phyloP scores from a whole-genome alignment of 1,140 invertebrate genomes.

The Drosophila ercepeae region DNA sequence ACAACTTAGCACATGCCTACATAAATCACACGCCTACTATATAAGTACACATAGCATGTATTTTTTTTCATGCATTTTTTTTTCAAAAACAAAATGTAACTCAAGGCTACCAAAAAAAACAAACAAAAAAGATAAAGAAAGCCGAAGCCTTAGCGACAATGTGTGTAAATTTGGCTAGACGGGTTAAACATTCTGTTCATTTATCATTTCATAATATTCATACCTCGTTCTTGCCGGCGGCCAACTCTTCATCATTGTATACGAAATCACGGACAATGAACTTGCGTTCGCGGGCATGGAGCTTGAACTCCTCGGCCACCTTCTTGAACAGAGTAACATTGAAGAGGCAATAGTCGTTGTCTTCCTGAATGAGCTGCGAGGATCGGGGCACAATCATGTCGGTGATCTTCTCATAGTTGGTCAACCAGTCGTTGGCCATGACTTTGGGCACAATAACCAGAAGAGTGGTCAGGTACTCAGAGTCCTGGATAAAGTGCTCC shows the following conservation, averaged over 20 bases:
- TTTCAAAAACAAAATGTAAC: conserved; percentile 48
- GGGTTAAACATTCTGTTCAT: conserved; percentile 43
- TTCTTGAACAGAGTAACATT: conserved; percentile 98
- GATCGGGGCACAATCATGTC: conserved; percentile 99
- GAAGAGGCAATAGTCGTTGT: conserved; percentile 97
- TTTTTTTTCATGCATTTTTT: too few species aligned
- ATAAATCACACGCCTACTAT: too few species aligned
- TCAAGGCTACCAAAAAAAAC: conserved; percentile 59
- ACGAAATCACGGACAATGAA: conserved; percentile 99
- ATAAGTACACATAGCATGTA: too few species aligned
- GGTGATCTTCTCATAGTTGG: conserved; percentile 96
- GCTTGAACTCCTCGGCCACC: conserved; percentile 98
- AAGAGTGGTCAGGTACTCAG: conserved; percentile 98
- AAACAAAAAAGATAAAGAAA: conserved; percentile 30
- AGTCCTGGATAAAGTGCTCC: conserved; percentile 99
- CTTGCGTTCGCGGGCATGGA: conserved; percentile 97
- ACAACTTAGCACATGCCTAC: too few species aligned
- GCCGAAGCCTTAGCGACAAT: conserved; percentile 35
- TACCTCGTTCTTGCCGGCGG: conserved; percentile 97
- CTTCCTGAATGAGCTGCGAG: conserved; percentile 94
- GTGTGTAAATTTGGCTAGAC: conserved; percentile 49
- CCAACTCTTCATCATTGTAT: conserved; percentile 98
- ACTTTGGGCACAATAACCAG: conserved; percentile 98
- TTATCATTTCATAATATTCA: conserved; percentile 32
- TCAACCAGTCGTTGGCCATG: conserved; percentile 94